phyloP scores from a whole-genome alignment of 23 tunicate species.

The Styela clava region DNA sequence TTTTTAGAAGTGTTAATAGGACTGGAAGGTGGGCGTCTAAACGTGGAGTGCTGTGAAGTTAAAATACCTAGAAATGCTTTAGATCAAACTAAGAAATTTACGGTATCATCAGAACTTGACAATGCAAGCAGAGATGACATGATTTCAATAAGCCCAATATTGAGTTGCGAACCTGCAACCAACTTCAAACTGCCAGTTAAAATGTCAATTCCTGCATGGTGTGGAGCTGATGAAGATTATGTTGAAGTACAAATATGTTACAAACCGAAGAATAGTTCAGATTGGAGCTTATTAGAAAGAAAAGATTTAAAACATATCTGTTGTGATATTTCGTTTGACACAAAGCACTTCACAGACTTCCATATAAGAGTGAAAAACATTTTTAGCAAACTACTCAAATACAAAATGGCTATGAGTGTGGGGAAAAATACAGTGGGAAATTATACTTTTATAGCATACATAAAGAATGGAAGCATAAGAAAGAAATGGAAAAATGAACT shows the following conservation, averaged over 20 bases:
- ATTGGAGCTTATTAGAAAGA: background rate
- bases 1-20: background rate
- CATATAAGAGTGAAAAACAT: background rate
- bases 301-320: background rate
- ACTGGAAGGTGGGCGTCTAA: background rate
- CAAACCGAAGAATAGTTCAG: background rate
- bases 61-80: background rate
- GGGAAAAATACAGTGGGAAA: background rate
- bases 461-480: background rate
- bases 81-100: background rate
- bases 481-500: conserved; percentile 1
- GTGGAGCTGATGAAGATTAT: background rate
- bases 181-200: conserved; percentile 15
- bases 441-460: background rate
- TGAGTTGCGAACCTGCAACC: background rate
- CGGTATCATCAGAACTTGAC: background rate
- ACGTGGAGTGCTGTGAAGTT: background rate
- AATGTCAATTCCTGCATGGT: background rate
- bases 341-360: background rate
- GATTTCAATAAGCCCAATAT: background rate
- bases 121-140: background rate
- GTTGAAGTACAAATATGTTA: background rate
- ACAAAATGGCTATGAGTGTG: background rate
- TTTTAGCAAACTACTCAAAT: background rate
- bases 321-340: background rate